Evolutionary conservation across 2,888 invertebrate species (phyloP), one percentile per base, ranked within the genome.

Genomic region (Acanthosepion esculentum): DNA sequence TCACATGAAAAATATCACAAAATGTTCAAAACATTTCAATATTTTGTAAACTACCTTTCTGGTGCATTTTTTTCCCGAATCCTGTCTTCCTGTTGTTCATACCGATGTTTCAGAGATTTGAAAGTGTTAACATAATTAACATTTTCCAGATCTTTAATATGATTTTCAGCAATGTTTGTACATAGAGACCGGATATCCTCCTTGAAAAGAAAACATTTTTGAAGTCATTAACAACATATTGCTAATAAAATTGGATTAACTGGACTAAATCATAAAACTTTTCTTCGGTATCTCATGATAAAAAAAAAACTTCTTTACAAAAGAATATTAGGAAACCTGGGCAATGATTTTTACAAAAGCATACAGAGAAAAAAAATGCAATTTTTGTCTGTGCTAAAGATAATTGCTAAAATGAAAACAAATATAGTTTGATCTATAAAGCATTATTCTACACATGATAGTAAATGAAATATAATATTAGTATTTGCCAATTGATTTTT

Each of bases 91-190:
- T 97, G 97, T 96, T 97, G 97, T 55, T 97, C 97, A 95, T 97
- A 97, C 48, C 96, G 96, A 94, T 96, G 94, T 98, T 99, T 99
- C 96, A 99, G 98, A 96, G 98, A 98, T 98, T 99, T 99, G 98
- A 99, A 99, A 78, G 99, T 99, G 98, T 99, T 99, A 97, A 99
- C 99, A 98, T 99, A 99, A 97, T 99, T 98, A 96, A 99, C 98
- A 97, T 98, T 98, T 97, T 99, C 99, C 97, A 99, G 98, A 96
- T 98, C 98, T 98, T 99, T 99, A 96, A 99, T 99, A 98, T 99
- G 99, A 97, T 98, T 99, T 98, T 99, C 99, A 96, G 99, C 99
- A 96, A 99, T 98, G 98, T 99, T 99, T 95, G 98, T 98, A 95
- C 97, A 97, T 95, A 98, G 96, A 78, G 97, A 96, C 95, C 97